Evolutionary conservation across 2,113 vertebrate species (phyloP).

Genomic region (Calonectris borealis): DNA sequence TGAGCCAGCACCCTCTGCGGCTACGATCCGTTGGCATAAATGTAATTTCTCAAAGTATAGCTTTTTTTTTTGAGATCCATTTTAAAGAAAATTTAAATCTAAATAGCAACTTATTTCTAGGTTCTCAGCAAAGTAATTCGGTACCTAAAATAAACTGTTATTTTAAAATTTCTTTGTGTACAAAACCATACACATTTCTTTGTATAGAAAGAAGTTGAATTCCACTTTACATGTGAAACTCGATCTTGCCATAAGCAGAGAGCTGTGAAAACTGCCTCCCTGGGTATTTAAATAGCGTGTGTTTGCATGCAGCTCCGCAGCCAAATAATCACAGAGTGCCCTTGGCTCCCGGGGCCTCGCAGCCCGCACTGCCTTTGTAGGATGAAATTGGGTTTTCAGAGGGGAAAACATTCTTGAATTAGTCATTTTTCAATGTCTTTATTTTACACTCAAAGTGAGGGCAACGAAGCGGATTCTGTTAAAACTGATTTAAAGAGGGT

Average conservation of each 20-base stretch:
- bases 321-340: neutral
- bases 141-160: neutral
- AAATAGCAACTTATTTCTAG: neutral
- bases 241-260: neutral
- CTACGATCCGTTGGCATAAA: neutral
- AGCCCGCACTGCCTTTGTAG: neutral
- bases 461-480: neutral
- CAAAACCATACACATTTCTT: accelerated
- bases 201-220: neutral
- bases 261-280: neutral
- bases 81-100: neutral
- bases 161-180: neutral
- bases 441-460: neutral
- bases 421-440: neutral
- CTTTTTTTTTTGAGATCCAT: neutral
- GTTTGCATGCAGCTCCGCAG: neutral
- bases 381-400: neutral
- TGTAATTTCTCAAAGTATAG: neutral
- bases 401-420: neutral
- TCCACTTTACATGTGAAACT: accelerated
- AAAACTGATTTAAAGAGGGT: neutral
- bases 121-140: neutral
- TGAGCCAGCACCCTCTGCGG: neutral
- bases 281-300: accelerated
- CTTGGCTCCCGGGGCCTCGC: neutral